Evolutionary conservation across 1,140 invertebrate species (phyloP).

Genomic region (Aphidius gifuensis): DNA sequence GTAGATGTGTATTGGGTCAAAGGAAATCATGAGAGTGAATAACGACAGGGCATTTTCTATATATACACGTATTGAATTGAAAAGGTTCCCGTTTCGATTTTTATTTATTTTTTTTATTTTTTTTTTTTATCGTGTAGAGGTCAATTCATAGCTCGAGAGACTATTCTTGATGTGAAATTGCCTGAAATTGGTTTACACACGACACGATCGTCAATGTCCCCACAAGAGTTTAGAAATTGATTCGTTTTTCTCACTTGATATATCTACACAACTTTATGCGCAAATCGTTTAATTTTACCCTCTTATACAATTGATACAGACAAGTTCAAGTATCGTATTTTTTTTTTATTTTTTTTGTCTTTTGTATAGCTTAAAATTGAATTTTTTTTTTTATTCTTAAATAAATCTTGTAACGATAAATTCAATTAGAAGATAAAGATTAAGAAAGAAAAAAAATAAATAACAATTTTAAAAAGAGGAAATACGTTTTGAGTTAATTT

Average conservation of each 20-base stretch:
- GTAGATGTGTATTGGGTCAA: too few species aligned
- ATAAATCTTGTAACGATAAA: too few species aligned
- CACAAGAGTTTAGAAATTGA: conserved; percentile 46
- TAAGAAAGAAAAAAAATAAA: too few species aligned
- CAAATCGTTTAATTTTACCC: conserved; percentile 51
- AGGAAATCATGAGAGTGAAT: neutral
- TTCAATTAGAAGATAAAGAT: too few species aligned
- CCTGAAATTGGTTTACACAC: conserved; percentile 57
- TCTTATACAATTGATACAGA: neutral
- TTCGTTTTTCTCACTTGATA: conserved; percentile 30
- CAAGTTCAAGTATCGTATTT: neutral
- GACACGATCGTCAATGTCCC: conserved; percentile 13
- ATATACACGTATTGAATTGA: conserved; percentile 50
- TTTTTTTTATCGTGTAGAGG: conserved; percentile 24
- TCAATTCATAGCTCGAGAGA: conserved; percentile 53
- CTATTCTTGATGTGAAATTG: conserved; percentile 57
- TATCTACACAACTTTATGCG: neutral
- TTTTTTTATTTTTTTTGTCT: conserved; percentile 3
- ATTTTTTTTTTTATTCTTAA: too few species aligned
- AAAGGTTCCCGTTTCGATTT: conserved; percentile 40
- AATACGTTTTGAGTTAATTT: conserved; percentile 24
- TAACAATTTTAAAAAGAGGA: conserved; percentile 16
- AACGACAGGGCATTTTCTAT: conserved; percentile 1
- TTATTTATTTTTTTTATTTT: conserved; percentile 1
- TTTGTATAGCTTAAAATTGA: conserved; percentile 26